Evolutionary conservation across 92 coral and sea anemone genomes (phyloP).

Genomic region (Metridium senile): DNA sequence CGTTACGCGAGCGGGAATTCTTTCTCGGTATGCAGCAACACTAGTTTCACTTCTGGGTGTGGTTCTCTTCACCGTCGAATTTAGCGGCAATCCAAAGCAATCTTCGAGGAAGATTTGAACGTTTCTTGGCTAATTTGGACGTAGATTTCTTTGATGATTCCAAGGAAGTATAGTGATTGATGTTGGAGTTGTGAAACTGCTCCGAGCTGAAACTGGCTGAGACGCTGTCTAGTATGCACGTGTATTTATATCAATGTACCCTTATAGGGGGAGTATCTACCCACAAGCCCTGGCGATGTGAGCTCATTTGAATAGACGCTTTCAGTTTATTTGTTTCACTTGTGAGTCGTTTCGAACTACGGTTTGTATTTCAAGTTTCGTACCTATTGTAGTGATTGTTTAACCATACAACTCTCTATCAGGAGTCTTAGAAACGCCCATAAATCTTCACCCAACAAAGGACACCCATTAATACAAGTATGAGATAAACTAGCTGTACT

Average conservation of each 20-base stretch:
- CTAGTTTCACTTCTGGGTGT: slow-evolving; percentile 14
- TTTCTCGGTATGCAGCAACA: neutral
- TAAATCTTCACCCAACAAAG: neutral
- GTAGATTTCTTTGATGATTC: neutral
- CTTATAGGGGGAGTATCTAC: slow-evolving; percentile 22
- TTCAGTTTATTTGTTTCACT: slow-evolving; percentile 33
- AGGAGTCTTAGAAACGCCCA: slow-evolving; percentile 5
- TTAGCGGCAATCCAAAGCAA: neutral
- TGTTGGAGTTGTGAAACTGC: slow-evolving; percentile 36
- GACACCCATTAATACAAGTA: too few species aligned
- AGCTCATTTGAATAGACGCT: slow-evolving; percentile 30
- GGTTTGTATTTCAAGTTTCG: slow-evolving; percentile 45
- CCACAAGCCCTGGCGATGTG: slow-evolving; percentile 3
- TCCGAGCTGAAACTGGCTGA: slow-evolving; percentile 31
- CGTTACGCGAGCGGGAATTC: slow-evolving; percentile 21
- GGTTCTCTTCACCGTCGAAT: neutral
- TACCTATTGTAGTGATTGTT: slow-evolving; percentile 22
- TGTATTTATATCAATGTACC: slow-evolving; percentile 21
- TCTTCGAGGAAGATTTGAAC: neutral
- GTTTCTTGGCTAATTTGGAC: neutral
- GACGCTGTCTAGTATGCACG: slow-evolving; percentile 22
- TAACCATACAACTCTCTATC: neutral
- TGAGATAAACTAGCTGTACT: too few species aligned
- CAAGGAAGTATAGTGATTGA: slow-evolving; percentile 30
- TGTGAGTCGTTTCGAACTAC: slow-evolving; percentile 32